Base-by-base conservation (phyloP, 2,113 vertebrate genomes). In the Gymnorhina tibicen region DNA sequence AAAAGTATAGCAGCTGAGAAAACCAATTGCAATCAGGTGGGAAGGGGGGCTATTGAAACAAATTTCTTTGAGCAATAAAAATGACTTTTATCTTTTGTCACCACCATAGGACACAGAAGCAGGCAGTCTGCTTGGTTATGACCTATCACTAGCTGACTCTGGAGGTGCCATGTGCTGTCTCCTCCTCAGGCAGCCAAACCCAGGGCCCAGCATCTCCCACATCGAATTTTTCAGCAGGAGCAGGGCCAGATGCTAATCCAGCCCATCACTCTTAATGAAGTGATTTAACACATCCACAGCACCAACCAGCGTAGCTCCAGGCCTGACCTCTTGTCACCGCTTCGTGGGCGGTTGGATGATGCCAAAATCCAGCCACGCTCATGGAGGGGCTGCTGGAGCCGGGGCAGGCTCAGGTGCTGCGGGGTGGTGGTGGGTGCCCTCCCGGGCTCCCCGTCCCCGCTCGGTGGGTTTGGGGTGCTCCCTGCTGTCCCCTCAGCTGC, bases 271-370 rank as follows among this genome's bases (percentile, higher is more conserved):
- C 32, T 26, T 28, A 37, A 37, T 37, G 17, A 62, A 60, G 18
- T 5, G 2, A 24, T 42, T 50, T 41, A 58, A 78, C 10, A n/a
- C 30, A 73, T 15, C 68, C 42, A 37, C 1, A 0, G 55, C 46
- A 77, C 80, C 68, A 53, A 10, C 14, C 22, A 16, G 49, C 1
- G 0, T 2, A 44, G 72, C 53, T 69, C 55, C 55, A 30, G 47
- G 11, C 30, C 56, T 56, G 63, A 58, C 59, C n/a, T 72, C 78
- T 66, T 66, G 60, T 39, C 93, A 75, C 56, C 82, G 5, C 39
- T 19, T 33, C 22, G 6, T 0, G 21, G 67, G 86, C 50, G 10
- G 53, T 0, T 33, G 59, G 55, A 33, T 0, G 3, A 70, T 67
- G 77, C 62, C 37, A 60, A 86, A 49, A 47, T 16, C 32, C 84